Percentiles rank a stretch among this genome's conserved stretches.
phyloP scores from a whole-genome alignment of 2,888 invertebrate species.

The Ormyrus pomaceus region DNA sequence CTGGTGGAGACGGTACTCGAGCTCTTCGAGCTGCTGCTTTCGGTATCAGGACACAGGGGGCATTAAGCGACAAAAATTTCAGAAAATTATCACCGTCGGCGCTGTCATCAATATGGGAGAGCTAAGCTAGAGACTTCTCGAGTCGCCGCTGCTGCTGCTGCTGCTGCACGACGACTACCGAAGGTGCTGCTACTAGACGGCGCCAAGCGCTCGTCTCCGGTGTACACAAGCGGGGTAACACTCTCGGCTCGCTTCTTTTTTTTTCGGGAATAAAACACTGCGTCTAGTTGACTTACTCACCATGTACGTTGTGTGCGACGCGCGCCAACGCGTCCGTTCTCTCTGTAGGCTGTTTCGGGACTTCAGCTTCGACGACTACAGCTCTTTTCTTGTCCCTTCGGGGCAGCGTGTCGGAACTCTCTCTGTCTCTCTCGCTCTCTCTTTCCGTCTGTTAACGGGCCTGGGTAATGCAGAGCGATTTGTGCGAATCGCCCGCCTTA shows the following conservation, averaged over 20 bases:
- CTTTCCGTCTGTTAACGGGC: slow-evolving; percentile 27
- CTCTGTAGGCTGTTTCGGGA: slow-evolving; percentile 10
- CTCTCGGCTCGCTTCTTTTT: neutral
- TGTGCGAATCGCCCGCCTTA: slow-evolving; percentile 3
- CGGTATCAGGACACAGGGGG: slow-evolving; percentile 80
- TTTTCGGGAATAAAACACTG: neutral
- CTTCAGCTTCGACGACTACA: neutral
- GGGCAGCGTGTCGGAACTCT: slow-evolving; percentile 21
- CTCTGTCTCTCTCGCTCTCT: too few species aligned
- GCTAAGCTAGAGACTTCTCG: slow-evolving; percentile 64
- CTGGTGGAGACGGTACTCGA: slow-evolving; percentile 58
- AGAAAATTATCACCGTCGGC: slow-evolving; percentile 83
- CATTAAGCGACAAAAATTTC: slow-evolving; percentile 82
- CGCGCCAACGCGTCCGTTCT: slow-evolving; percentile 29
- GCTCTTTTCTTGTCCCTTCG: slow-evolving; percentile 4
- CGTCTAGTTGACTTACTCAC: slow-evolving; percentile 16
- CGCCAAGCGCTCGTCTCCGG: slow-evolving; percentile 38
- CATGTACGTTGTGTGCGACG: slow-evolving; percentile 15
- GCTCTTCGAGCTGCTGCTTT: slow-evolving; percentile 65
- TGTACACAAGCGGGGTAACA: too few species aligned
- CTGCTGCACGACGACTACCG: neutral
- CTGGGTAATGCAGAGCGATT: neutral
- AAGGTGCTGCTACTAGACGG: slow-evolving; percentile 33
- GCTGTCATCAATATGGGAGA: slow-evolving; percentile 81
- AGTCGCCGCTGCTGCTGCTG: slow-evolving; percentile 47